Percentiles rank a stretch among this genome's conserved stretches.
Conservation (phyloP, 2,113 vertebrate genomes). For the Eublepharis macularius region DNA sequence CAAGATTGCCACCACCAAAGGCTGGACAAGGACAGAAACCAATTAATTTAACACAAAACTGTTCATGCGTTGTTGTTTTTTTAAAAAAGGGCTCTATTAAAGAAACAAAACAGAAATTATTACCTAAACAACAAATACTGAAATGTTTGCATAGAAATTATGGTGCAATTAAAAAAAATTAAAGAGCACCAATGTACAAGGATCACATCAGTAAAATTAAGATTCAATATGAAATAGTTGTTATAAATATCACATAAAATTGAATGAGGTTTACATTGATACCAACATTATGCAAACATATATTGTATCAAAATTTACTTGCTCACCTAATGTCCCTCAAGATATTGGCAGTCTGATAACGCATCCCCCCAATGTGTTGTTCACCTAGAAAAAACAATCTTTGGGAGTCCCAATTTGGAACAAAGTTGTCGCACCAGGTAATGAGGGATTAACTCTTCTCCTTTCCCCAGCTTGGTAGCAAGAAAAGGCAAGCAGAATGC, state of each 20-base stretch:
- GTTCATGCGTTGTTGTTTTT: not conserved
- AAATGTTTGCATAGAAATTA: slow-evolving; percentile 17
- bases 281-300: not conserved
- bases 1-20: slow-evolving; percentile 16
- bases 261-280: not conserved
- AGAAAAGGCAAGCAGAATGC: too few species aligned
- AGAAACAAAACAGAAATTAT: not conserved
- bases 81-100: not conserved
- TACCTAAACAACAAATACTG: not conserved
- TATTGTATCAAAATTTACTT: not conserved
- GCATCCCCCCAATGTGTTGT: too few species aligned
- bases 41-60: slow-evolving; percentile 26
- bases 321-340: too few species aligned
- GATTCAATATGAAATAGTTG: not conserved
- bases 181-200: not conserved
- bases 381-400: too few species aligned
- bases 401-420: too few species aligned
- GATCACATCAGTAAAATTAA: not conserved
- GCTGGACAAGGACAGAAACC: slow-evolving; percentile 33
- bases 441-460: too few species aligned
- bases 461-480: too few species aligned
- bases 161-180: not conserved
- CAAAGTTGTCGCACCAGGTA: too few species aligned
- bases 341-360: too few species aligned
- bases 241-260: not conserved